Evolutionary conservation across 1,140 invertebrate genomes (phyloP).

Genomic region (Centruroides sculpturatus): DNA sequence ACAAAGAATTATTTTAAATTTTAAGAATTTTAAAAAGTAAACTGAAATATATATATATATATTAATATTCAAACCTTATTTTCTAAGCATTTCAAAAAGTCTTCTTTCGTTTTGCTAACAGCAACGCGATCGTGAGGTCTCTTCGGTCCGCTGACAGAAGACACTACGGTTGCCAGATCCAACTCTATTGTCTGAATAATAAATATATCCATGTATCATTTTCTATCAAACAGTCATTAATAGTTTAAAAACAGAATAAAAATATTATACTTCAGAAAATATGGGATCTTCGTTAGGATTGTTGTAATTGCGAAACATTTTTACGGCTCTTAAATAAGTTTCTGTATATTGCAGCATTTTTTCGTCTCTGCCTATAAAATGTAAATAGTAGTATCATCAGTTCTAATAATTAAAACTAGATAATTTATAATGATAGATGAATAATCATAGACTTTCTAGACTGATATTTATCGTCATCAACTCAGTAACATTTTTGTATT

Average conservation of each 20-base stretch:
- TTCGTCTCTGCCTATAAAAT: conserved; percentile 38
- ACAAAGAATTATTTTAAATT: conserved; percentile 16
- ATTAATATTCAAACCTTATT: conserved; percentile 50
- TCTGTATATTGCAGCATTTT: conserved; percentile 71
- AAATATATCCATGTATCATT: no score
- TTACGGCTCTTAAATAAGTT: conserved; percentile 61
- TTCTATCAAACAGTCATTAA: no score
- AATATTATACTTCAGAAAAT: conserved; percentile 50
- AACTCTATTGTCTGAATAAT: conserved; percentile 55
- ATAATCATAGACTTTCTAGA: no score
- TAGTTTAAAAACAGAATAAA: no score
- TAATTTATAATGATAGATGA: no score
- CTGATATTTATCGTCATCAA: no score
- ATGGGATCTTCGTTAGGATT: conserved; percentile 63
- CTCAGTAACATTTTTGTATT: no score
- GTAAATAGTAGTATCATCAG: no score
- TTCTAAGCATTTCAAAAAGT: conserved; percentile 73
- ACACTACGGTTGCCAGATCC: conserved; percentile 75
- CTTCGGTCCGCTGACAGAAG: conserved; percentile 92
- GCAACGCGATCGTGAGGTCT: conserved; percentile 89
- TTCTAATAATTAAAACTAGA: no score
- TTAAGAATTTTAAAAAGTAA: neutral
- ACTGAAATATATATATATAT: no score
- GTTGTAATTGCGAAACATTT: conserved; percentile 71
- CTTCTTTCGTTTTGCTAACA: conserved; percentile 73